Base-by-base conservation (phyloP, 2,888 invertebrate genomes). In the Pyrgus malvae region DNA sequence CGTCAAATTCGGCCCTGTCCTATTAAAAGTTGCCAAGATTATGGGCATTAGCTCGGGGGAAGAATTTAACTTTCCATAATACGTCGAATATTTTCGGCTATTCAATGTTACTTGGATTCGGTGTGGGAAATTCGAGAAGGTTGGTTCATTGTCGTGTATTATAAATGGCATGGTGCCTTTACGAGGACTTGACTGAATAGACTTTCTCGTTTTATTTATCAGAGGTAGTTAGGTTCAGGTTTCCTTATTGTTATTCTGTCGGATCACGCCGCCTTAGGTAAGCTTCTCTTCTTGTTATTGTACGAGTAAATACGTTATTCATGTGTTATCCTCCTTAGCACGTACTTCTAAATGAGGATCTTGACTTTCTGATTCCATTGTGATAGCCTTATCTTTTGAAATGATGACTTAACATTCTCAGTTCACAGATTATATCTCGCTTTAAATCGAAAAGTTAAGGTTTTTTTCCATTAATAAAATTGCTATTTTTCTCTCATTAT, bases 1-100 rank as follows among this genome's bases (percentile, higher is more conserved):
- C 83, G 76, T 83, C 87, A 84, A 87, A 85, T 82, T 83, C 68
- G 78, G 78, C 73, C 62, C 75, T 73, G 80, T 79, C 84, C 88
- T 83, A 88, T 88, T 88, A 89, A 89, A 88, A 89, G 82, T 89
- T 88, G 76, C 79, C 70, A 80, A 84, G 85, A 87, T 89, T 88
- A 88, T 85, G 84, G 74, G 74, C 78, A 86, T 86, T 84, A 84
- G 82, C 85, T 82, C 77, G 67, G 69, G 81, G 77, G 80, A 80
- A 70, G 67, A 77, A 77, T 81, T 76, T 76, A 78, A 88, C 78
- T 82, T 84, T 70, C 71, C 76, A 76, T 81, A 79, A 79, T 80
- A 78, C 73, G 69, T 69, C 63, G 65, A 59, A 65, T 70, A 69
- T 72, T 70, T 69, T 70, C 60, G 64, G 61, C 59, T 65, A 70